Evolutionary conservation across 2,797 vertebrate genomes (phyloP), one percentile per base, ranked within the genome.

Genomic region (Rhynchonycteris naso): DNA sequence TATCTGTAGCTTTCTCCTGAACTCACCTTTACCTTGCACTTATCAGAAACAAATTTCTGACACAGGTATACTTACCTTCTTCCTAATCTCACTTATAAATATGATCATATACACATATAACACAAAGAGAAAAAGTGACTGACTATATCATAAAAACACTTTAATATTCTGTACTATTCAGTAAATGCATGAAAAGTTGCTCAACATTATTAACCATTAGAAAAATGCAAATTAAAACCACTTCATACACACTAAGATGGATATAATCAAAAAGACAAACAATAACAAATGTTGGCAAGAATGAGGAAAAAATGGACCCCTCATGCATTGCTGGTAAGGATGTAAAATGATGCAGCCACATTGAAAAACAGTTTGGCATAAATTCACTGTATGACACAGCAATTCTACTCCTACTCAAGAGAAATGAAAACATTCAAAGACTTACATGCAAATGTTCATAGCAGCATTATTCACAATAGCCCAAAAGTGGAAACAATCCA

Each of bases 161-260:
- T 84, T 79, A 61, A 66, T 61, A 28, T 74, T 89, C 30, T 61
- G 79, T 61, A 24, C 7, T n/a, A 91, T 78, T 83, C 54, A 88
- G 15, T 83, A 87, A 88, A 21, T 72, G 82, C 1, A 78, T 56
- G 7, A 86, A 89, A 91, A 89, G 26, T 71, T 75, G 50, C 3
- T 93, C 35, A 92, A 74, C 35, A 90, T 89, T 30, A n/a, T 71
- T 61, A 91, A 33, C 28, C 71, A 95, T 68, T 52, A 71, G 56
- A 28, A 24, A 93, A 95, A 88, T 79, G 35, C 12, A 94, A 85
- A 92, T 80, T 78, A 82, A 97, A 96, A 90, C n/a, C 30, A 96
- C 22, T 71, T 94, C 28, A 81, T 13, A 93, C 7, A 12, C 35
- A 92, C 56, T 84, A 90, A 94, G 18, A 91, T n/a, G 38, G 19